A percentile compares a stretch with the other conserved stretches of the same genome.
phyloP scores from a whole-genome alignment of 2,113 vertebrate genomes.

The Neolamprologus fasciatus region DNA sequence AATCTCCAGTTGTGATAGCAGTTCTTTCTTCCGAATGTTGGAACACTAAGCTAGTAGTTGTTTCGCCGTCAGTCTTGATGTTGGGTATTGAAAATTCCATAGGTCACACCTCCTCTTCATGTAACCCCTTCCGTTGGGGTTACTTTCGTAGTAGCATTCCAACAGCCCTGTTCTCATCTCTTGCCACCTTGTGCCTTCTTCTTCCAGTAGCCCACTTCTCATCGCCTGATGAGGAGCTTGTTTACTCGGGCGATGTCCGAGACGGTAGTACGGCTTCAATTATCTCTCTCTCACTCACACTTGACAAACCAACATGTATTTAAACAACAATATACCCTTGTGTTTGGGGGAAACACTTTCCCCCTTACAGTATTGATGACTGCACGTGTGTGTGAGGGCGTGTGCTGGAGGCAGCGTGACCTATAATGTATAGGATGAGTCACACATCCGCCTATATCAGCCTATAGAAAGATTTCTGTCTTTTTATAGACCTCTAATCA shows the following conservation, averaged over 20 bases:
- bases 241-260: neutral
- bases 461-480: constrained; percentile 6
- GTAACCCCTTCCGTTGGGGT: neutral
- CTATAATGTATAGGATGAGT: neutral
- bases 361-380: neutral
- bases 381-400: neutral
- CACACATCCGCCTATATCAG: neutral
- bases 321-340: neutral
- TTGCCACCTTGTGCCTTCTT: neutral
- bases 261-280: neutral
- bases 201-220: neutral
- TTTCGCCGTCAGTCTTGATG: neutral
- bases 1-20: neutral
- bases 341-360: neutral
- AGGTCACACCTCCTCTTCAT: neutral
- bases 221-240: neutral
- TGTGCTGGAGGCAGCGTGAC: neutral
- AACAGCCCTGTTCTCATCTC: neutral
- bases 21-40: neutral
- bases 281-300: neutral
- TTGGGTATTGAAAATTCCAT: neutral
- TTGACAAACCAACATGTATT: neutral
- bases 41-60: neutral
- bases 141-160: neutral
- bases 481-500: constrained; percentile 17